Percentiles rank a stretch among this genome's conserved stretches.
Evolutionary conservation across 1,140 invertebrate genomes (phyloP).

Genomic region (Trachymyrmex septentrionalis): DNA sequence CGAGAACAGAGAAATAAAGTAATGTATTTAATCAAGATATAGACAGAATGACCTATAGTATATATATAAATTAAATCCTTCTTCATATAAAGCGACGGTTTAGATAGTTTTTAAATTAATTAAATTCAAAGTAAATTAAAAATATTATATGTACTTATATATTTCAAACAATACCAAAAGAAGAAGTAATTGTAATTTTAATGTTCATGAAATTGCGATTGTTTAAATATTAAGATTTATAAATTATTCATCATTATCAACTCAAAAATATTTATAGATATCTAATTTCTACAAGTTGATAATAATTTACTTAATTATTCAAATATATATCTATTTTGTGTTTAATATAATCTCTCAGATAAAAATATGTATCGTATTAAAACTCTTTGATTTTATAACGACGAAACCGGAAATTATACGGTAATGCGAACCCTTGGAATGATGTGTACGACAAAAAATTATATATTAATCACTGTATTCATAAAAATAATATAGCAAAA

Average conservation of each 20-base stretch:
- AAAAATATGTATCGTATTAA: neutral
- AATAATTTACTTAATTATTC: neutral
- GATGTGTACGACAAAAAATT: neutral
- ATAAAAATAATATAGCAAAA: slow-evolving; percentile 5
- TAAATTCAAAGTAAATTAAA: neutral
- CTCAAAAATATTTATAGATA: neutral
- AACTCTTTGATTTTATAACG: slow-evolving; percentile 21
- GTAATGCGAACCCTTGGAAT: neutral
- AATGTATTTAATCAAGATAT: neutral
- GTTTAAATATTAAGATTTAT: neutral
- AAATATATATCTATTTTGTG: neutral
- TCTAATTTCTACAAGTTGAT: neutral
- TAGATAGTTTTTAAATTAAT: neutral
- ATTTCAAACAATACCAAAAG: neutral
- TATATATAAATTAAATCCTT: neutral
- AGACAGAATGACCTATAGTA: neutral
- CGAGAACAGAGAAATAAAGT: neutral
- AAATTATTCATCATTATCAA: too few species aligned
- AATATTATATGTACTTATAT: neutral
- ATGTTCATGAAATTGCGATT: neutral
- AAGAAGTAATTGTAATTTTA: neutral
- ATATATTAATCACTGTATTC: slow-evolving; percentile 25
- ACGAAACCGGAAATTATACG: slow-evolving; percentile 43
- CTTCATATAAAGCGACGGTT: neutral
- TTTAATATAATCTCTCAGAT: neutral